Conservation (phyloP, 2,888 invertebrate genomes). For the Melanotus villosus region DNA sequence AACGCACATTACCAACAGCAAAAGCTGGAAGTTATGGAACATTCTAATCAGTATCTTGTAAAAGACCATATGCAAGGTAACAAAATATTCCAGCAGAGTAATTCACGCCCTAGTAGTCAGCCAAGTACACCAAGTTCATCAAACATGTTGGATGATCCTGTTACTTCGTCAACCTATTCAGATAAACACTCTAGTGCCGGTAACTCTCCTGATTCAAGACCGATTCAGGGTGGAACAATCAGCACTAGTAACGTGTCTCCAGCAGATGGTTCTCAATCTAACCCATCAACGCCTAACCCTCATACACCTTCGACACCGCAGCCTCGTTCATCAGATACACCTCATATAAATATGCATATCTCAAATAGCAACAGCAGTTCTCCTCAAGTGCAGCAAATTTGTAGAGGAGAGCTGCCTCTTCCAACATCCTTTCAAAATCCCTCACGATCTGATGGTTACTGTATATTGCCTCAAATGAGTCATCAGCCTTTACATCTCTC, state of each 20-base stretch:
- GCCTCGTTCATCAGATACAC: slow-evolving; percentile 68
- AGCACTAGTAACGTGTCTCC: slow-evolving; percentile 88
- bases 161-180: slow-evolving; percentile 78
- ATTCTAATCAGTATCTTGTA: slow-evolving; percentile 66
- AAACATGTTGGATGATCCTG: slow-evolving; percentile 74
- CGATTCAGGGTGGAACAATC: slow-evolving; percentile 88
- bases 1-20: slow-evolving; percentile 65
- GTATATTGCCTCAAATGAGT: slow-evolving; percentile 5
- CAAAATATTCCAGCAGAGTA: slow-evolving; percentile 48
- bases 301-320: slow-evolving; percentile 67
- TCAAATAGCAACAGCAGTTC: slow-evolving; percentile 18
- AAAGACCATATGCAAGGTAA: slow-evolving; percentile 59
- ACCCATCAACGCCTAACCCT: slow-evolving; percentile 72
- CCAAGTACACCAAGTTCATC: slow-evolving; percentile 73
- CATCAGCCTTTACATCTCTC: background rate
- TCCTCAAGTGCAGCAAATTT: slow-evolving; percentile 39
- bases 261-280: slow-evolving; percentile 76
- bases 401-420: slow-evolving; percentile 9
- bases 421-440: slow-evolving; percentile 26
- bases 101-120: slow-evolving; percentile 70
- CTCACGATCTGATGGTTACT: slow-evolving; percentile 28
- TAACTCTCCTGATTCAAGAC: slow-evolving; percentile 75
- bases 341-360: slow-evolving; percentile 66
- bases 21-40: slow-evolving; percentile 56
- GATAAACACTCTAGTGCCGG: slow-evolving; percentile 69